A percentile compares a stretch with the other conserved stretches of the same genome.
These are phyloP conservation scores for Cecidostiba fungosa DNA, from an alignment of 2,888 invertebrate genomes.

Conservation along the genomic window DNA sequence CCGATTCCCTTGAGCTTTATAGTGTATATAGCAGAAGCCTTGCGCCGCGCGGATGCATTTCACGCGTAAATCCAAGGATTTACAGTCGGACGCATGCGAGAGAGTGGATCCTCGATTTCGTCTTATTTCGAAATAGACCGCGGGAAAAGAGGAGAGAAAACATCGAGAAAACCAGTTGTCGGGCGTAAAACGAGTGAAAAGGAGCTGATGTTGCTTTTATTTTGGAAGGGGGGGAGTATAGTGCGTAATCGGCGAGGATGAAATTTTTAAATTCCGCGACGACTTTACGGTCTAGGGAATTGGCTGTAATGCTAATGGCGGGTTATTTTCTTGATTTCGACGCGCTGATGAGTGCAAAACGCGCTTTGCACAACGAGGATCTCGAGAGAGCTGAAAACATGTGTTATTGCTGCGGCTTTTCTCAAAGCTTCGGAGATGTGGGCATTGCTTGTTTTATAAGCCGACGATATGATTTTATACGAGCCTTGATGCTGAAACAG, in stretches of 20 bases:
- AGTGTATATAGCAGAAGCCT: neutral
- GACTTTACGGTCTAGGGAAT: constrained; percentile 9
- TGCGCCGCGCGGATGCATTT: constrained; percentile 19
- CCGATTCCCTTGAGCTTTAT: constrained; percentile 29
- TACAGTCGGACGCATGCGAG: constrained; percentile 15
- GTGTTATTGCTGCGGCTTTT: constrained; percentile 7
- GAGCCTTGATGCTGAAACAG: constrained; percentile 2
- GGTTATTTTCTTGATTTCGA: constrained; percentile 23
- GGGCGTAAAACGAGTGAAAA: neutral
- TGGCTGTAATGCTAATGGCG: constrained; percentile 31
- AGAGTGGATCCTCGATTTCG: constrained; percentile 6
- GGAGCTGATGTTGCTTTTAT: neutral
- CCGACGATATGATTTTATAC: neutral
- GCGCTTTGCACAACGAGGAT: neutral
- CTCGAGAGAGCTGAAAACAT: neutral
- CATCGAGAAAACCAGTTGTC: neutral
- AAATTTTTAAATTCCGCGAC: neutral
- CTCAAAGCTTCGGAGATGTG: neutral
- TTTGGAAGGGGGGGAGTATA: neutral
- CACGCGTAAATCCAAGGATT: constrained; percentile 48
- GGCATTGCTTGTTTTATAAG: constrained; percentile 13
- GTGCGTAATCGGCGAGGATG: constrained; percentile 24
- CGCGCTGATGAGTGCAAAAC: neutral
- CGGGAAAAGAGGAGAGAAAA: neutral
- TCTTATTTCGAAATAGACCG: neutral